A percentile compares a stretch with the other conserved stretches of the same genome.
phyloP scores from a whole-genome alignment of 2,113 vertebrate genomes.

The Halcyon malimbica region DNA sequence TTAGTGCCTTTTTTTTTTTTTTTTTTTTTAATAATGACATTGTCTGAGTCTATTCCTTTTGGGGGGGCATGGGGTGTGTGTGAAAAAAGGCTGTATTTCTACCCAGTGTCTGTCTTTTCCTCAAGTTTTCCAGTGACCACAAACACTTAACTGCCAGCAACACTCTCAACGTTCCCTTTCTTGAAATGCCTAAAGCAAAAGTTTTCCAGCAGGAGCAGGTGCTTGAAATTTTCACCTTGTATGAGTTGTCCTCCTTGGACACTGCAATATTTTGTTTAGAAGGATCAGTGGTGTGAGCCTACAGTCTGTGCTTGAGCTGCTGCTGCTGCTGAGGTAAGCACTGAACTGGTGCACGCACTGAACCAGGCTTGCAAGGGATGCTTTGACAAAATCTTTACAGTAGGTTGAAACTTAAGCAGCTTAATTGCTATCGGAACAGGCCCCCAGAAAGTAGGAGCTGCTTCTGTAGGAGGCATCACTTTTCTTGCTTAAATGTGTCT shows the following conservation, averaged over 20 bases:
- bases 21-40: background rate
- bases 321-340: background rate
- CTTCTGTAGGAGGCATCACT: background rate
- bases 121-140: background rate
- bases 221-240: background rate
- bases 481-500: background rate
- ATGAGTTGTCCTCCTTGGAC: background rate
- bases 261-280: background rate
- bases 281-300: background rate
- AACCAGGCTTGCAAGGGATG: background rate
- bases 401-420: background rate
- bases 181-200: background rate
- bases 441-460: background rate
- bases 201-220: background rate
- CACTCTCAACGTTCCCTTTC: background rate
- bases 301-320: background rate
- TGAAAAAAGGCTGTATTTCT: background rate
- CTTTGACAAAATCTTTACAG: background rate
- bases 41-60: background rate
- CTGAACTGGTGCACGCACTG: background rate
- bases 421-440: background rate
- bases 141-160: background rate
- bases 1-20: background rate
- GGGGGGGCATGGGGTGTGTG: rapidly evolving
- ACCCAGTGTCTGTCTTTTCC: background rate